A percentile compares a stretch with the other conserved stretches of the same genome.
Evolutionary conservation across 2,113 vertebrate species (phyloP).

Genomic region (Stegostoma tigrinum): DNA sequence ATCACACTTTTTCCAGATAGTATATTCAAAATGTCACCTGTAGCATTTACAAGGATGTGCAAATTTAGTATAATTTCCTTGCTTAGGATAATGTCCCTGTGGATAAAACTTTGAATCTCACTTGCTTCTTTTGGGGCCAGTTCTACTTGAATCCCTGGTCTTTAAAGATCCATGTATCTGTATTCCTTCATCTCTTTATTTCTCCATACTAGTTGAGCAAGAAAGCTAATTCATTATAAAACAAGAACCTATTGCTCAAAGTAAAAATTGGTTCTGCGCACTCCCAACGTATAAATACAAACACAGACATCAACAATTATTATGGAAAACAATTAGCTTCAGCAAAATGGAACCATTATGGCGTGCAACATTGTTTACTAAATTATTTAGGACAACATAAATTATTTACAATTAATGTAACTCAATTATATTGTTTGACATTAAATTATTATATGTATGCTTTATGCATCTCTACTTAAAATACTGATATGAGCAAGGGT

Average conservation of each 20-base stretch:
- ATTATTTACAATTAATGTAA: conserved; percentile 30
- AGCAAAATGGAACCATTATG: not conserved
- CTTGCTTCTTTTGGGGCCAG: not conserved
- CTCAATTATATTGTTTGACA: conserved; percentile 3
- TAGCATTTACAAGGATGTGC: not conserved
- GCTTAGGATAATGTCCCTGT: not conserved
- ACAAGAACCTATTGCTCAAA: not conserved
- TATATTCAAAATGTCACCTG: not conserved
- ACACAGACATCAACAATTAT: not conserved
- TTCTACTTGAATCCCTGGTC: not conserved
- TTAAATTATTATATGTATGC: not conserved
- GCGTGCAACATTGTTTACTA: not conserved
- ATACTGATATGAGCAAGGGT: not conserved
- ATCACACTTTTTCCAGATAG: not conserved
- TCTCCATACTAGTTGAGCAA: not conserved
- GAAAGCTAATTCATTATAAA: not conserved
- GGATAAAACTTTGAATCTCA: not conserved
- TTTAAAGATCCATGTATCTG: not conserved
- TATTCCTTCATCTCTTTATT: not conserved
- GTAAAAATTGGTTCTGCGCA: not conserved
- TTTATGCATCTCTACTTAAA: not conserved
- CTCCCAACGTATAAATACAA: not conserved
- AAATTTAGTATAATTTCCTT: not conserved
- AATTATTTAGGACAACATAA: conserved; percentile 20
- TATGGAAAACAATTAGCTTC: conserved; percentile 27